Base-by-base conservation (phyloP, 2,797 vertebrate species). In the Psittacula echo region DNA sequence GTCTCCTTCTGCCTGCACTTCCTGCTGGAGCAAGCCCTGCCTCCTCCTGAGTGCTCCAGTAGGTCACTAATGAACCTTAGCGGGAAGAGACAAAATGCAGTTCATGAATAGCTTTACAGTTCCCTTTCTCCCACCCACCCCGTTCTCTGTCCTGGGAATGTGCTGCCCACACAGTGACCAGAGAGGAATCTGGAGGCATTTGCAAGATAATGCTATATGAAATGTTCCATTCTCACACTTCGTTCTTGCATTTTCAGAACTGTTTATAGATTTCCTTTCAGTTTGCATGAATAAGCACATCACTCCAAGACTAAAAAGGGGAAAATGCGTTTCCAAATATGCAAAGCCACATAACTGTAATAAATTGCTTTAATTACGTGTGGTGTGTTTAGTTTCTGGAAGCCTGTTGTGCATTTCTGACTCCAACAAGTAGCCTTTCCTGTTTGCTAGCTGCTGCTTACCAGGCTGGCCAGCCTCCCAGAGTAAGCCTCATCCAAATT, bases 91-190 rank as follows among this genome's bases (percentile, higher is more conserved):
- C 10, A 7, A 72, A 87, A 60, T 27, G n/a, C 60, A 23, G 65
- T 48, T 66, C 78, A 66, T 94, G 75, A 96, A 92, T 85, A 81
- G 72, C 66, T 89, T 68, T 41, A 83, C 78, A 94, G 94, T 90
- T 44, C 42, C 17, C 26, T 70, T 90, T 70, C 44, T 92, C 66
- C 77, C 20, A 0, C 87, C 93, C 60, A 58, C 67, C 53, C 78
- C 2, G 3, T 58, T 26, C 66, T 60, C 71, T 71, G 65, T 65
- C 92, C 94, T 96, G 95, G 93, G 95, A 96, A 92, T 84, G 88
- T 47, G n/a, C 93, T 96, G 92, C 95, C 95, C 88, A 95, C 95
- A 82, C 90, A 92, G 92, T 95, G 93, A 93, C 94, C 93, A 95
- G 92, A 78, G 92, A 92, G 70, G 96, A 95, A 96, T 96, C 83